A percentile compares a stretch with the other conserved stretches of the same genome.
phyloP scores from a whole-genome alignment of 2,797 vertebrate genomes.

The Dendrocincla tyrannina region DNA sequence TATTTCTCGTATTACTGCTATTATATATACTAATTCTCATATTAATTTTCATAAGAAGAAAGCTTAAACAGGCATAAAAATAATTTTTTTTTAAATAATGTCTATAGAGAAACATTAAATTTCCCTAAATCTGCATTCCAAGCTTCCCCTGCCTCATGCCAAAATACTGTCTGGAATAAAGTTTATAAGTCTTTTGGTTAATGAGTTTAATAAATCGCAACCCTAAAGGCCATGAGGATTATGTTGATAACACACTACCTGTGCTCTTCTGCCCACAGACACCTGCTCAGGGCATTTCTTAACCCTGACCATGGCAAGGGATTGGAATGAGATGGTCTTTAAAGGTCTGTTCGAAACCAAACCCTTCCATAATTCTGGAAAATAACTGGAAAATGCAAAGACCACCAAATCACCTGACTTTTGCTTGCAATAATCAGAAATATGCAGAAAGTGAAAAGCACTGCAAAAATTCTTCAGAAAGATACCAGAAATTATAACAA shows the following conservation, averaged over 20 bases:
- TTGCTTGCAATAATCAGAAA: background rate
- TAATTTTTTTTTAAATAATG: background rate
- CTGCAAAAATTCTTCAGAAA: background rate
- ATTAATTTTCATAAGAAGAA: background rate
- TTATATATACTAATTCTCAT: background rate
- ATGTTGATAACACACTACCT: background rate
- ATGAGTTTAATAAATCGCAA: background rate
- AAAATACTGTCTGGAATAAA: background rate
- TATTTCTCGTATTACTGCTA: background rate
- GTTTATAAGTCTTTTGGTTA: background rate
- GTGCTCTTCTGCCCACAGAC: background rate
- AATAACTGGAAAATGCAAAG: background rate
- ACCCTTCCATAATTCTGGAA: background rate
- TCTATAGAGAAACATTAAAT: background rate
- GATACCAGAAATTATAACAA: background rate
- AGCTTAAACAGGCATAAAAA: background rate
- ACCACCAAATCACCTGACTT: background rate
- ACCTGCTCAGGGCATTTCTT: background rate
- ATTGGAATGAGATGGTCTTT: accelerated
- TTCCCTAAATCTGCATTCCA: background rate
- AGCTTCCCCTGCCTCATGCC: background rate
- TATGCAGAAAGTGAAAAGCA: background rate
- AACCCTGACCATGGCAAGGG: background rate
- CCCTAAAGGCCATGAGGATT: background rate
- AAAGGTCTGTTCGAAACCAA: background rate